phyloP scores from a whole-genome alignment of 2,113 vertebrate species.

The Ahaetulla prasina region DNA sequence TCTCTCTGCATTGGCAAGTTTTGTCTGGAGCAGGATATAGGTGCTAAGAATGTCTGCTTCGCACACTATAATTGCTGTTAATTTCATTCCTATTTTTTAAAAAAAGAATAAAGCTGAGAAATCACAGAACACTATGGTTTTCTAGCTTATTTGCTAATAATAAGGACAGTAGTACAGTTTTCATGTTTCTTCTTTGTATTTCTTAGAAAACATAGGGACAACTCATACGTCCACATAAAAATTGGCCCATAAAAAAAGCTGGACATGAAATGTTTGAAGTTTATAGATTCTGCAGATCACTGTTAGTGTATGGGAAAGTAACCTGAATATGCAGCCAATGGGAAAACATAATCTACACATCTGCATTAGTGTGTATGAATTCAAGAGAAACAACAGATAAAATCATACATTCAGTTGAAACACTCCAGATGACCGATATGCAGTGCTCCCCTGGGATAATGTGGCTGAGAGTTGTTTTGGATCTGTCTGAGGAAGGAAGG shows the following conservation, averaged over 20 bases:
- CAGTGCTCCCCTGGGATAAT: background rate
- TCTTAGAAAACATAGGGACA: background rate
- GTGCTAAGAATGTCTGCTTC: conserved; percentile 3
- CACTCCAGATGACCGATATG: background rate
- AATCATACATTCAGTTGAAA: background rate
- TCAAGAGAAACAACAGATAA: background rate
- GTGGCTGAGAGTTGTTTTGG: background rate
- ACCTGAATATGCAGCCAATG: background rate
- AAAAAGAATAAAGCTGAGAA: background rate
- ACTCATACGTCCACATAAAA: background rate
- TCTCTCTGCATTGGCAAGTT: conserved; percentile 1
- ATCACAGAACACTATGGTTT: background rate
- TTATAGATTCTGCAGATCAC: background rate
- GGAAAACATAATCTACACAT: background rate
- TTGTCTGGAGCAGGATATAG: background rate
- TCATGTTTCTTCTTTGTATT: background rate
- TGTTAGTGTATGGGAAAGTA: background rate
- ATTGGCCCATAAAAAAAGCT: background rate
- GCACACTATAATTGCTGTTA: conserved; percentile 17
- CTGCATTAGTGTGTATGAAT: background rate
- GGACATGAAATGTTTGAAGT: background rate
- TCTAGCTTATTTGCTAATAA: background rate
- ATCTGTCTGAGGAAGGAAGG: background rate
- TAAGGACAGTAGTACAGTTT: background rate
- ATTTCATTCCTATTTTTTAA: background rate